These are phyloP conservation scores for Agraylea sexmaculata DNA, from an alignment of 1,140 invertebrate genomes.

Conservation along the genomic window DNA sequence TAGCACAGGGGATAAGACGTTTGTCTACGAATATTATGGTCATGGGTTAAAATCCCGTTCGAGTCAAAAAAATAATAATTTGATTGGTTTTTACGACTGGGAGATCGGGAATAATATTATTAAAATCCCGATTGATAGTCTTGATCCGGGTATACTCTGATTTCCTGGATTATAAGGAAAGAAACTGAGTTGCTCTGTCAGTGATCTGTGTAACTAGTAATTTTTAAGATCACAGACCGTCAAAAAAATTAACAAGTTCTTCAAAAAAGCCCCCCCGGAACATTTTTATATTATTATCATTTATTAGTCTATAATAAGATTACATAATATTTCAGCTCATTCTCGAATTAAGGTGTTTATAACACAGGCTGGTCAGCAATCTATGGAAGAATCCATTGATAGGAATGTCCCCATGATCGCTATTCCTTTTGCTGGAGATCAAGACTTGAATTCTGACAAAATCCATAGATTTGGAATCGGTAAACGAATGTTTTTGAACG, in stretches of 20 bases:
- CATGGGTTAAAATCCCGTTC: too few species aligned
- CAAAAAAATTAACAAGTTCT: not conserved
- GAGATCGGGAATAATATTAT: too few species aligned
- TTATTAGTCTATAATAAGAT: constrained; percentile 5
- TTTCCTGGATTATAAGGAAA: too few species aligned
- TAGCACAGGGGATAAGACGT: too few species aligned
- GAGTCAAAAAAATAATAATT: too few species aligned
- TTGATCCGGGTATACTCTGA: too few species aligned
- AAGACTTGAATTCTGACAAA: constrained; percentile 23
- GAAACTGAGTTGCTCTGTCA: not conserved
- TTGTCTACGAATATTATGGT: too few species aligned
- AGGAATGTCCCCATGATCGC: constrained; percentile 41
- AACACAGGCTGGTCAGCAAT: constrained; percentile 45
- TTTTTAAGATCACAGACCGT: not conserved
- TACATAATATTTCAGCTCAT: constrained; percentile 32
- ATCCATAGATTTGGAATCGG: constrained; percentile 24
- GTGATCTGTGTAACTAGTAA: too few species aligned
- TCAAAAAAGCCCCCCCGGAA: not conserved
- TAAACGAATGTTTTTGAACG: constrained; percentile 21
- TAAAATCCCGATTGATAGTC: too few species aligned
- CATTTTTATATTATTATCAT: not conserved
- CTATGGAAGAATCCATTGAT: constrained; percentile 41
- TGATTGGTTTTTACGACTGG: too few species aligned
- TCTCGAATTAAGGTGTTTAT: constrained; percentile 42
- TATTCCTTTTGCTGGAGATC: constrained; percentile 26